A percentile compares a stretch with the other conserved stretches of the same genome.
Evolutionary conservation across 2,797 vertebrate genomes (phyloP).

Genomic region (Sciurus vulgaris): DNA sequence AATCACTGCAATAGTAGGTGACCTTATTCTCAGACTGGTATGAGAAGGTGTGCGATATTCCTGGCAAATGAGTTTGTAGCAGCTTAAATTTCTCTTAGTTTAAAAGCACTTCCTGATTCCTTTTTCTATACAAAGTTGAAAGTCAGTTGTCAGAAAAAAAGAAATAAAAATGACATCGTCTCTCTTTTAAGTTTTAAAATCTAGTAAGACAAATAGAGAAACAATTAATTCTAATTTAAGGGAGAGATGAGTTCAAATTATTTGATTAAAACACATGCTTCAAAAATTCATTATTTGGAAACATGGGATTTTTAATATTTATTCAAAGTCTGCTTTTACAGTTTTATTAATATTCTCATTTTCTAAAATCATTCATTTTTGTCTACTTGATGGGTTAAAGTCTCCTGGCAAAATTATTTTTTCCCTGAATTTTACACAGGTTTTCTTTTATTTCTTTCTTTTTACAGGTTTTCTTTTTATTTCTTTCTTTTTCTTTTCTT

Average conservation of each 20-base stretch:
- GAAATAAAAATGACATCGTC: background rate
- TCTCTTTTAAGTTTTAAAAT: background rate
- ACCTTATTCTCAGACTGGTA: background rate
- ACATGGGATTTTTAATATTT: background rate
- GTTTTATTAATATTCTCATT: background rate
- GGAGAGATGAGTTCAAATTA: background rate
- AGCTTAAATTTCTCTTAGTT: background rate
- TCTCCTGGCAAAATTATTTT: background rate
- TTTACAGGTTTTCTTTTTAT: background rate
- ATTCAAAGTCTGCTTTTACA: background rate
- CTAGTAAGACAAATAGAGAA: background rate
- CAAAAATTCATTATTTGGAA: background rate
- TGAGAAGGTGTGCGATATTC: background rate
- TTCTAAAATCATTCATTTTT: background rate
- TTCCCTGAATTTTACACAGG: background rate
- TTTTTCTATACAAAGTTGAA: background rate
- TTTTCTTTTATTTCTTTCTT: background rate
- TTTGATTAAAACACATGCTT: background rate
- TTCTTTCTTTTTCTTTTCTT: background rate
- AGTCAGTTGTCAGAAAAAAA: background rate
- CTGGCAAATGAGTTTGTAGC: background rate
- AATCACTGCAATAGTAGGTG: background rate
- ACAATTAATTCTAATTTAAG: background rate
- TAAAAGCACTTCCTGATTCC: background rate
- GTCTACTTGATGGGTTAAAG: background rate